Evolutionary conservation across 1,140 invertebrate genomes (phyloP).

Genomic region (Babylonia areolata): DNA sequence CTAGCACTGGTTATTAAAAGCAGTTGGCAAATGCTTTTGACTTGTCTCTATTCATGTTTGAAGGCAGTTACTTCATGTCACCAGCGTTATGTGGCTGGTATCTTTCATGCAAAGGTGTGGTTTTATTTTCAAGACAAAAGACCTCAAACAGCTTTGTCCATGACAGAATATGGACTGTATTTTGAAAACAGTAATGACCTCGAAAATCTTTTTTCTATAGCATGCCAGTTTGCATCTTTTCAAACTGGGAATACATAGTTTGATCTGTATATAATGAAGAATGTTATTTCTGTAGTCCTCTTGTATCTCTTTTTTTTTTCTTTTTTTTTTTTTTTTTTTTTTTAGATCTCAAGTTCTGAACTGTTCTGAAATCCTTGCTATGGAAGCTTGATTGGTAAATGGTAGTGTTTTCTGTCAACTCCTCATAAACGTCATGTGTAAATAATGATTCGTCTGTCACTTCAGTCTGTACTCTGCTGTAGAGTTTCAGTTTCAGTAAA

Average conservation of each 20-base stretch:
- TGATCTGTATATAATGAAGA: background rate
- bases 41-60: background rate
- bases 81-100: too few relatives aligned
- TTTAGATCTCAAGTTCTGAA: background rate
- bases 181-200: background rate
- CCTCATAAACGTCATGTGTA: too few relatives aligned
- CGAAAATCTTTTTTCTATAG: background rate
- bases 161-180: background rate
- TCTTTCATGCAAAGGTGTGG: background rate
- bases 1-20: too few relatives aligned
- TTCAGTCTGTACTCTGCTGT: too few relatives aligned
- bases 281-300: background rate
- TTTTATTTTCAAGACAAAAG: background rate
- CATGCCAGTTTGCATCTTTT: background rate
- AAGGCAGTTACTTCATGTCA: background rate
- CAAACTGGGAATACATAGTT: background rate
- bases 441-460: too few relatives aligned
- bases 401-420: too few relatives aligned
- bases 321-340: background rate
- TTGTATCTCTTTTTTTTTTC: background rate
- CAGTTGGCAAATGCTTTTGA: background rate
- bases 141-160: background rate
- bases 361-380: background rate
- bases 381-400: background rate
- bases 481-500: too few relatives aligned